Evolutionary conservation across 1,140 invertebrate species (phyloP), one percentile per base, ranked within the genome.

Genomic region (Arion vulgaris): DNA sequence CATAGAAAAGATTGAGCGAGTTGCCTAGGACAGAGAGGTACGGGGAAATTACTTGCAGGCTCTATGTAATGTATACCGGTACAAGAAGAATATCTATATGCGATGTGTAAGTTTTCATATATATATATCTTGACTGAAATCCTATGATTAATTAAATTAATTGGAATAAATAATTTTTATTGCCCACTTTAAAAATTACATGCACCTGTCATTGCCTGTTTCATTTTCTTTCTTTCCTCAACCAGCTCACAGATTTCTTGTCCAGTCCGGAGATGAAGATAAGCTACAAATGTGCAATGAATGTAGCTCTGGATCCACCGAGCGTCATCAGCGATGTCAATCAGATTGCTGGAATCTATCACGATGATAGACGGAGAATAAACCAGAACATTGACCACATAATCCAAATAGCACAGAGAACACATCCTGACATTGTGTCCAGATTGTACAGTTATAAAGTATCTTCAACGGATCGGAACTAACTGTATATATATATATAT

Each of bases 391-490:
- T 78, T 28, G 76, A 78, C 76, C 11, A 57, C 17, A 34, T 78
- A 0, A 39, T 78, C 36, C 1, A 45, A 51, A 39, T 71, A 0
- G 78, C 78, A 26, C 36, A 41, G 53, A 80, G 7, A 7, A 71
- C 11, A 11, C 36, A 45, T 28, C 78, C 78, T 2, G 62, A 49
- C 1, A 69, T 80, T 49, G 39, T 80, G 0, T 1, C 7, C n/a
- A 53, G 78, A 39, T 66, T 80, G n/a, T 11, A 80, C 34, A 80
- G 78, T 34, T 80, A 71, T 26, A 80, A 71, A 32, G 62, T 71
- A 11, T 71, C 5, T 28, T 32, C 62, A 13, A 17, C 4, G 9
- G 15, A 1, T 9, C 23, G 2, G 17, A 17, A 45, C 2, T 53
- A 45, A n/a, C n/a, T n/a, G n/a, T n/a, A n/a, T n/a, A n/a, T n/a